Evolutionary conservation across 2,888 invertebrate species (phyloP), one percentile per base, ranked within the genome.

Genomic region (Iphiclides podalirius): DNA sequence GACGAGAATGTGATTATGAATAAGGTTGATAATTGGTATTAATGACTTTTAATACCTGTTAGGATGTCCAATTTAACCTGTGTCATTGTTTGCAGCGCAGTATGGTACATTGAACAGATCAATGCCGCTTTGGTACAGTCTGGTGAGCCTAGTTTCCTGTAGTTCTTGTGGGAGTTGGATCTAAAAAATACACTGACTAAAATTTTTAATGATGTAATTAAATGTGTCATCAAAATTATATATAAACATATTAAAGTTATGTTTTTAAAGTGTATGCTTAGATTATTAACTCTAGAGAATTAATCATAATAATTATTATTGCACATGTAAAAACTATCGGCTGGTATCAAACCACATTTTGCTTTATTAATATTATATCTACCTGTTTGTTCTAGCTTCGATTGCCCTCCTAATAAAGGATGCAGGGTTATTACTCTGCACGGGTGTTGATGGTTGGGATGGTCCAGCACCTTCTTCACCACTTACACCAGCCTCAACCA

Each of bases 1-100:
- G n/a, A n/a, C n/a, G n/a, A n/a, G n/a, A n/a, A n/a, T n/a, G n/a
- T n/a, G n/a, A n/a, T n/a, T n/a, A n/a, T n/a, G n/a, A n/a, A n/a
- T n/a, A n/a, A n/a, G n/a, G n/a, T n/a, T n/a, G n/a, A n/a, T n/a
- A n/a, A n/a, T n/a, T n/a, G n/a, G n/a, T n/a, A n/a, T n/a, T n/a
- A n/a, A n/a, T n/a, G n/a, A n/a, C n/a, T n/a, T n/a, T n/a, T 42
- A 15, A 45, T 39, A 50, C 96, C 97, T 66, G 98, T 97, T 43
- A 98, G 89, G 72, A 99, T 98, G 75, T 98, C 97, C 51, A 97
- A 90, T 72, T 94, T 94, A 61, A 98, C 91, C 78, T 98, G 97
- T 2, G 95, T 94, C 69, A 99, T 91, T 0, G 98, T 98, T 60
- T 93, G 93, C 51, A 98, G 86, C 9, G 97, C 96, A 0, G 95